Evolutionary conservation across 2,888 invertebrate species (phyloP), one percentile per base, ranked within the genome.

Genomic region (Rhimphoctona megacephalus): DNA sequence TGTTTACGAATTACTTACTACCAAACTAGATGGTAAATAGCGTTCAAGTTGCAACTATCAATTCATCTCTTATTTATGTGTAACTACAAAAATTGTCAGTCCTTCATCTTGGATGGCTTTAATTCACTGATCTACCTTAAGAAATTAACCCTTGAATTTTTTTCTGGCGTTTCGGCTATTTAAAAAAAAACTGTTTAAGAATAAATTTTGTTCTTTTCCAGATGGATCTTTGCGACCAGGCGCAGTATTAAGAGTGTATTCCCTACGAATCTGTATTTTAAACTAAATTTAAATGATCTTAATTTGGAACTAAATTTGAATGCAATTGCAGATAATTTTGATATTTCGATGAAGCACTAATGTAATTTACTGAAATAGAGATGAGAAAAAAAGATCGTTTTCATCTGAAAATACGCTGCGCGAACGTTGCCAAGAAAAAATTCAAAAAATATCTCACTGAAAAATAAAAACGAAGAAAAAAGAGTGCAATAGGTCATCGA

Each of bases 401-500:
- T 9, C 6, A 39, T 6, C 17, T 61, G 30, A 19, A 70, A 70
- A 70, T 43, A 70, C 19, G 8, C 46, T 52, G n/a, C n/a, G 11
- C n/a, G 30, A 33, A 17, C n/a, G 46, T 49, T 33, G 66, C 36
- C 19, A 30, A 22, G 54, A 33, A 52, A 61, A 17, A 61, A 36
- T 17, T 11, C 3, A 66, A 25, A 46, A 57, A 66, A 82, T 25
- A 19, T 19, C 5, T 22, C 6, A 19, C 9, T 30, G 19, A 52
- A 8, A 19, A 39, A 33, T 9, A 25, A 33, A 3, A 19, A 67
- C 14, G 46, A 79, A 57, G 14, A 61, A 43, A 49, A 46, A 46
- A 25, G n/a, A n/a, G 43, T 46, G 30, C 33, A 17, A 25, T 74
- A 69, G 84, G 79, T 85, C 85, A 64, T 76, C 84, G 85, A 84